These are phyloP conservation scores for Thymelicus acteon DNA, from an alignment of 2,888 invertebrate genomes.

Conservation along the genomic window DNA sequence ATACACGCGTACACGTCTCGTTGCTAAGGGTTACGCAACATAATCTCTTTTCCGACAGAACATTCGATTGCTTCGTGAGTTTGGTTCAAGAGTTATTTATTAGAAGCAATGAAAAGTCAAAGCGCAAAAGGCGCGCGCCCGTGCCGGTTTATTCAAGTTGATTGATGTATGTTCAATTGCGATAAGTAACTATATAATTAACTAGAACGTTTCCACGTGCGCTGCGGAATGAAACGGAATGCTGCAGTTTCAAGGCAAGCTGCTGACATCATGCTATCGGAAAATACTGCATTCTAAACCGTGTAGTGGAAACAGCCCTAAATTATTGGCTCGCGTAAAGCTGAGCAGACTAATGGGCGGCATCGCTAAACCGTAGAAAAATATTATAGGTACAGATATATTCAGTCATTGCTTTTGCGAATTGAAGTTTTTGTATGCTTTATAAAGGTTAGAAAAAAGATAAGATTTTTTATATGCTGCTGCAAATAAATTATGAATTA, in stretches of 20 bases:
- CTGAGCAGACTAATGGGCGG: slow-evolving; percentile 22
- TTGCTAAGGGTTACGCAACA: neutral
- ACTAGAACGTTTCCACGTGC: slow-evolving; percentile 64
- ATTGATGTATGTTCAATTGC: slow-evolving; percentile 65
- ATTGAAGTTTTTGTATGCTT: neutral
- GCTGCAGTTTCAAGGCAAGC: slow-evolving; percentile 66
- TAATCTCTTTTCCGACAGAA: neutral
- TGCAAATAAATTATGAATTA: no score
- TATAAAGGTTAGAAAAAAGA: no score
- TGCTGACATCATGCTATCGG: slow-evolving; percentile 63
- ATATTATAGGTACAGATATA: neutral
- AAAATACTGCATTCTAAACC: slow-evolving; percentile 54
- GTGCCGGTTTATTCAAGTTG: slow-evolving; percentile 48
- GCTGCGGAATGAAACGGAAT: slow-evolving; percentile 60
- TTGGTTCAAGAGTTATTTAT: slow-evolving; percentile 1
- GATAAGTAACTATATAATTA: slow-evolving; percentile 52
- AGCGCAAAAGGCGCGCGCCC: slow-evolving; percentile 28
- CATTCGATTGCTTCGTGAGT: neutral
- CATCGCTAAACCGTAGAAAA: slow-evolving; percentile 5
- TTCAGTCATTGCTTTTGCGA: neutral
- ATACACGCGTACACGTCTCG: no score
- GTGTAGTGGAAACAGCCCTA: slow-evolving; percentile 48
- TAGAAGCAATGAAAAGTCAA: slow-evolving; percentile 32
- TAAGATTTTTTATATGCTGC: no score
- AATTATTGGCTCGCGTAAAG: slow-evolving; percentile 37